Conservation (phyloP, 2,797 vertebrate species). For the Gila robusta region DNA sequence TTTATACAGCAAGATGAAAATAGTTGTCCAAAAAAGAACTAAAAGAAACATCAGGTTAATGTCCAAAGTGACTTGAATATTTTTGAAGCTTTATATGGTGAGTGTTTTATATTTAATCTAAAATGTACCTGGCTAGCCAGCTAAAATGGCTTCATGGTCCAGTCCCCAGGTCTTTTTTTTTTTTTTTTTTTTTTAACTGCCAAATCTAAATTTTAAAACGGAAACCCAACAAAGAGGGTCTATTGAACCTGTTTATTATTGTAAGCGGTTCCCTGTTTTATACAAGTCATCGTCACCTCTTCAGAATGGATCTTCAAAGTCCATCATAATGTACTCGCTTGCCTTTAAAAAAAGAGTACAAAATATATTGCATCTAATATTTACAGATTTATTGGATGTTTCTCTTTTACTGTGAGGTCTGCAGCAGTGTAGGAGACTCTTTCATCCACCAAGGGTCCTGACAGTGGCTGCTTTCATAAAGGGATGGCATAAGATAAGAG, state of each 20-base stretch:
- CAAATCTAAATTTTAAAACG: slow-evolving; percentile 15
- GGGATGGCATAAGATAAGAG: slow-evolving; percentile 80
- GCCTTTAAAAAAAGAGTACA: slow-evolving; percentile 77
- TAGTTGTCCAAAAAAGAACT: neutral
- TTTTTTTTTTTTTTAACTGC: neutral
- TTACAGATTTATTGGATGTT: slow-evolving; percentile 76
- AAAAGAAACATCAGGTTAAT: neutral
- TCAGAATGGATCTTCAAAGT: slow-evolving; percentile 62
- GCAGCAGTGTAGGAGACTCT: slow-evolving; percentile 75
- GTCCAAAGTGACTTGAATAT: neutral
- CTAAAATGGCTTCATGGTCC: neutral
- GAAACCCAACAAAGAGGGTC: slow-evolving; percentile 28
- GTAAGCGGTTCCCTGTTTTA: slow-evolving; percentile 58
- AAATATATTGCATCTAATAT: slow-evolving; percentile 84
- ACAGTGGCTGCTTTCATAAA: slow-evolving; percentile 80
- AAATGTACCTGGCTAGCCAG: neutral
- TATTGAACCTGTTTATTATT: slow-evolving; percentile 53
- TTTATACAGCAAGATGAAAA: neutral
- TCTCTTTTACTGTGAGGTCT: slow-evolving; percentile 70
- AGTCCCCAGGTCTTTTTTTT: neutral
- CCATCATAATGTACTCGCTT: slow-evolving; percentile 69
- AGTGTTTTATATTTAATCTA: neutral
- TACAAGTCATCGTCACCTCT: slow-evolving; percentile 55
- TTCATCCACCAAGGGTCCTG: slow-evolving; percentile 79
- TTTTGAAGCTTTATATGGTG: neutral